These are phyloP conservation scores for Gerris lacustris DNA, from an alignment of 2,888 invertebrate genomes.

Conservation along the genomic window DNA sequence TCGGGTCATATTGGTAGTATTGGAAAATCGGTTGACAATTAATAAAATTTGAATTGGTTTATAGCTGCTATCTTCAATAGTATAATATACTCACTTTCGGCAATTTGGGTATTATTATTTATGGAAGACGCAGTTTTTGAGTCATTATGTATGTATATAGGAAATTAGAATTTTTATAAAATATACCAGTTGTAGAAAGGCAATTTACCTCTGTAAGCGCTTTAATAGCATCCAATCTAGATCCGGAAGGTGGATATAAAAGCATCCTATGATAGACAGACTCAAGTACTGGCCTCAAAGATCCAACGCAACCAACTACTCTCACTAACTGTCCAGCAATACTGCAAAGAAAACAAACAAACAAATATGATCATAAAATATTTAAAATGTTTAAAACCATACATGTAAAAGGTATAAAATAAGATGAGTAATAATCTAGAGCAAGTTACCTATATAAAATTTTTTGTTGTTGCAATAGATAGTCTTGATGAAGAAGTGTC, in stretches of 20 bases:
- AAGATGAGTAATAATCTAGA: neutral
- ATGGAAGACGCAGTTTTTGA: too few species aligned
- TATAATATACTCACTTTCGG: too few species aligned
- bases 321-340: conserved; percentile 81
- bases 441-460: conserved; percentile 66
- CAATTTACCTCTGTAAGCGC: conserved; percentile 56
- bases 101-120: too few species aligned
- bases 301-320: conserved; percentile 73
- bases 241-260: conserved; percentile 71
- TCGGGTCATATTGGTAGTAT: too few species aligned
- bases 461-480: conserved; percentile 70
- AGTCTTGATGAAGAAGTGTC: conserved; percentile 60
- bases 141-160: too few species aligned
- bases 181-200: too few species aligned
- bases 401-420: too few species aligned
- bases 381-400: too few species aligned
- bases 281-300: conserved; percentile 80
- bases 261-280: conserved; percentile 88
- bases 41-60: too few species aligned
- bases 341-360: conserved; percentile 41
- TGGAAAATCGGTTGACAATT: too few species aligned
- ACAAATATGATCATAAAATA: neutral
- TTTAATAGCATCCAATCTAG: conserved; percentile 71
- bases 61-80: too few species aligned
- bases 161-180: too few species aligned